Base-by-base conservation (phyloP, 2,797 vertebrate species). In the Rhynchotus rufescens region DNA sequence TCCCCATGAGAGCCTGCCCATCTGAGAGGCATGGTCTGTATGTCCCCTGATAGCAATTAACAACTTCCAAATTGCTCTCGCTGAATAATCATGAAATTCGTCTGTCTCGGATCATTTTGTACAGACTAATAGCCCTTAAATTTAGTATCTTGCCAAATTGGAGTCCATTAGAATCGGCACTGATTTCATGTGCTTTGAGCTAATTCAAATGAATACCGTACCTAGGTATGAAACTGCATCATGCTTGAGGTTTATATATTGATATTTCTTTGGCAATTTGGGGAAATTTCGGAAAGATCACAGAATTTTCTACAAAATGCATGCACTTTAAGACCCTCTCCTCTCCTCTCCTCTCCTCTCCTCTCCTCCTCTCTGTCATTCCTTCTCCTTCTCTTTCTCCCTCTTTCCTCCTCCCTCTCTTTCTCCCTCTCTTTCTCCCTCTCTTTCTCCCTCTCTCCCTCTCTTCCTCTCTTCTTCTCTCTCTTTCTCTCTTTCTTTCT, bases 51-150 rank as follows among this genome's bases (percentile, higher is more conserved):
- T 80, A 90, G 79, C 80, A 96, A 94, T 95, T 96, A 95, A 83
- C 84, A 80, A 75, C 76, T 75, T 66, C 84, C 2, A 26, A 92
- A 87, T 87, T 95, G 73, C 92, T 93, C 76, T 71, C 0, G 7
- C 84, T 95, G 93, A 95, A 91, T 95, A 94, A 94, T 95, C 93
- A 78, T 89, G 90, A 95, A 94, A 95, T 95, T 95, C 0, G 49
- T 92, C 86, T 91, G 80, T 91, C 89, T 94, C 6, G 21, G 93
- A 89, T 94, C 84, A 93, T 93, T 95, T 95, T 3, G 0, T 75
- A 45, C 84, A 65, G 75, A 65, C 65, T 95, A 93, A 91, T 84
- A 89, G 76, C 72, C 68, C 81, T 94, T 94, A 96, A 94, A 96
- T 93, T 94, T 94, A 95, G 93, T 88, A 72, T 78, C 86, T 90